Base-by-base conservation (phyloP, 2,888 invertebrate species). In the Scelioninae gen. 1 region DNA sequence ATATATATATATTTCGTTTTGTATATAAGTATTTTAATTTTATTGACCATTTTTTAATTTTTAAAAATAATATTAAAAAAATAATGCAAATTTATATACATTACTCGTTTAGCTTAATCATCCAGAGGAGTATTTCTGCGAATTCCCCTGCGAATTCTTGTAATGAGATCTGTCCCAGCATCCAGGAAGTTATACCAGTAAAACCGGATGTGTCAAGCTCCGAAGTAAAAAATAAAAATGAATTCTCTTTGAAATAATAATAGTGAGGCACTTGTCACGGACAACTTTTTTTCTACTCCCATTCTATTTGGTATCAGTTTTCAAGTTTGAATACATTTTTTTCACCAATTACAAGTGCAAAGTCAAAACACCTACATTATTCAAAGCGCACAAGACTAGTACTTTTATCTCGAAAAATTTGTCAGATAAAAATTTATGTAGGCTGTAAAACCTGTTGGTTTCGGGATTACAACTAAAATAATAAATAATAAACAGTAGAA, bases 141-240 rank as follows among this genome's bases (percentile, higher is more conserved):
- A 71, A 65, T 72, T 72, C 65, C 29, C 63, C 53, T 66, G 51
- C 71, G 53, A 74, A 63, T 74, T 74, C 74, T 63, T 72, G 69
- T 63, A 69, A 75, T 40, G 58, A 51, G 49, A 87, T 87, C 88
- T 87, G 88, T 86, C 86, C 83, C 88, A 87, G 86, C 87, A 88
- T 89, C 86, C 88, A 88, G 89, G 88, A 89, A 89, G 87, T 87
- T 79, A 86, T 81, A 85, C 87, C 87, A 88, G 87, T 88, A 83
- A 86, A 83, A 89, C 89, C 89, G 88, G 88, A 89, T 88, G 89
- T 87, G 86, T 86, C 87, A 87, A 86, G 84, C 84, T 83, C 23
- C 15, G 47, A 29, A 9, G 29, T 23, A 51, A 66, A 53, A 31
- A 72, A 69, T 83, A 83, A 85, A 87, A 71, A 40, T 51, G 87